Evolutionary conservation across 2,113 vertebrate genomes (phyloP).

Genomic region (Melanerpes formicivorus): DNA sequence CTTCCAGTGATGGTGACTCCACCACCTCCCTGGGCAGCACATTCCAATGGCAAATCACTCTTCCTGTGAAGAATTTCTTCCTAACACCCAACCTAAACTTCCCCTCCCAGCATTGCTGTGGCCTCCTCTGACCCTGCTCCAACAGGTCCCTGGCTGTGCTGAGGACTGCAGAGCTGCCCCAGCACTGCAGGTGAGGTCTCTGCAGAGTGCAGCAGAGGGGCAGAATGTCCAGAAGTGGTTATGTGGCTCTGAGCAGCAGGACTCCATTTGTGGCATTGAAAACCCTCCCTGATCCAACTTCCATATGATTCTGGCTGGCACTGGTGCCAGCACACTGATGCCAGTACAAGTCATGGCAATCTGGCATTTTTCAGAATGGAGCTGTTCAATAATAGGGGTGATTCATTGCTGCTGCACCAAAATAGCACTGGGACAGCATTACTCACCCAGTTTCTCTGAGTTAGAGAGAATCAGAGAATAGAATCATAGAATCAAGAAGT

Average conservation of each 20-base stretch:
- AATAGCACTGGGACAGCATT: slow-evolving; percentile 7
- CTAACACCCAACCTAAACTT: too few species aligned
- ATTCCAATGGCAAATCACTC: too few species aligned
- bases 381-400: not conserved
- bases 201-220: not conserved
- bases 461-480: not conserved
- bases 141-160: too few species aligned
- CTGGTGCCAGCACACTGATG: not conserved
- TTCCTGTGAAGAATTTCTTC: too few species aligned
- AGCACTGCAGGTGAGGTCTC: too few species aligned
- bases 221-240: not conserved
- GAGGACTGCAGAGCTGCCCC: too few species aligned
- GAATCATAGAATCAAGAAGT: too few species aligned
- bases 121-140: too few species aligned
- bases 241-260: not conserved
- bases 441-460: not conserved
- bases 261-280: not conserved
- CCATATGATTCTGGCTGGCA: not conserved
- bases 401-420: slow-evolving; percentile 22
- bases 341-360: not conserved
- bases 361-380: not conserved
- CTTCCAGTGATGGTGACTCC: too few species aligned
- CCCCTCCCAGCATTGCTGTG: too few species aligned
- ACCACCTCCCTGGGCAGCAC: too few species aligned
- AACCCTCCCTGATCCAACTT: not conserved